Evolutionary conservation across 1,140 invertebrate species (phyloP).

Genomic region (Megalonaias nervosa): DNA sequence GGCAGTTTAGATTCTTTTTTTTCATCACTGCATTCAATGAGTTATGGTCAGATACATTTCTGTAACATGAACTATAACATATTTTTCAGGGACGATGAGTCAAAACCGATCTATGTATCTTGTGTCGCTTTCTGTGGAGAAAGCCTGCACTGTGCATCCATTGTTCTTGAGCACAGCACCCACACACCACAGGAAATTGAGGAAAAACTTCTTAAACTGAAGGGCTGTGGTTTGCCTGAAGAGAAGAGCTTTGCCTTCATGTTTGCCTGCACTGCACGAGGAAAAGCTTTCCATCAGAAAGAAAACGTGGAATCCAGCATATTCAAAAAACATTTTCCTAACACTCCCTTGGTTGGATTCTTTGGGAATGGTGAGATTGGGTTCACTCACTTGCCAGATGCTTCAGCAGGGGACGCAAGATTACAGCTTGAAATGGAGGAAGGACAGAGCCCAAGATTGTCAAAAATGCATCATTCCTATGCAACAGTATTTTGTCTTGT

Average conservation of each 20-base stretch:
- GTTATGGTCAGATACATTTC: too few species aligned
- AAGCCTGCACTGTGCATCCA: slow-evolving; percentile 47
- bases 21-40: too few species aligned
- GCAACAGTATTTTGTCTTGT: slow-evolving; percentile 65
- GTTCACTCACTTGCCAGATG: slow-evolving; percentile 41
- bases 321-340: slow-evolving; percentile 76
- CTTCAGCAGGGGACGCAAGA: background rate
- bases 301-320: slow-evolving; percentile 74
- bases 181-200: slow-evolving; percentile 50
- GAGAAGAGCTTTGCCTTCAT: slow-evolving; percentile 74
- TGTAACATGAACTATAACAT: too few species aligned
- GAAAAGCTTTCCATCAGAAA: slow-evolving; percentile 65
- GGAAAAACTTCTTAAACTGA: slow-evolving; percentile 60
- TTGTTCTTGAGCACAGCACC: slow-evolving; percentile 57
- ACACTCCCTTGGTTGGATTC: slow-evolving; percentile 75
- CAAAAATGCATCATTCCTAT: slow-evolving; percentile 65
- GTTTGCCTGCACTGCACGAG: slow-evolving; percentile 77
- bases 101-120: too few species aligned
- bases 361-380: slow-evolving; percentile 79
- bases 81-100: too few species aligned
- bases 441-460: slow-evolving; percentile 19
- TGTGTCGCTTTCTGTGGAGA: slow-evolving; percentile 15
- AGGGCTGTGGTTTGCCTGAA: slow-evolving; percentile 62
- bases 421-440: background rate
- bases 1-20: too few species aligned